phyloP scores from a whole-genome alignment of 2,113 vertebrate genomes.

The Ploceus nigricollis region DNA sequence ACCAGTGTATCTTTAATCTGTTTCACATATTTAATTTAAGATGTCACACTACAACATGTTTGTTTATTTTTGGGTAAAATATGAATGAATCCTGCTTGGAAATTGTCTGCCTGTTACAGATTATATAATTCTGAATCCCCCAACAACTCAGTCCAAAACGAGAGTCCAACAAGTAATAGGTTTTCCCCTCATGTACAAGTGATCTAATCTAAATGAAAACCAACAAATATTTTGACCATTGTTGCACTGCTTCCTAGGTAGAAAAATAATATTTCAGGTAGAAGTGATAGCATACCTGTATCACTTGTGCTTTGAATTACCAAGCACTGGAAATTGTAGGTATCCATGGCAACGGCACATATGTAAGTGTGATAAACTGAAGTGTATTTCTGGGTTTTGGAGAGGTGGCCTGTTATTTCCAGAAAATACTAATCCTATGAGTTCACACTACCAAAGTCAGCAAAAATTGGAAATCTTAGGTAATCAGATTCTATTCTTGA shows the following conservation, averaged over 20 bases:
- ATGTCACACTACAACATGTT: background rate
- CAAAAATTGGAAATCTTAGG: background rate
- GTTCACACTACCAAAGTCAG: background rate
- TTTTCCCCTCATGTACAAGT: background rate
- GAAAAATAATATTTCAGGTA: background rate
- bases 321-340: background rate
- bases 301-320: slow-evolving; percentile 27
- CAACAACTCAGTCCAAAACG: background rate
- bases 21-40: background rate
- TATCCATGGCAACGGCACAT: slow-evolving; percentile 19
- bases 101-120: background rate
- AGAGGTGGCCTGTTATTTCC: background rate
- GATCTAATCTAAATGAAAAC: background rate
- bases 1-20: background rate
- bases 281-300: slow-evolving; percentile 1
- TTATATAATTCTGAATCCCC: background rate
- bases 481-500: background rate
- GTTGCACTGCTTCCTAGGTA: background rate
- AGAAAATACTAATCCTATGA: background rate
- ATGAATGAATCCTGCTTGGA: background rate
- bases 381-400: background rate
- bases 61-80: background rate
- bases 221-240: background rate
- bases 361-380: slow-evolving; percentile 22
- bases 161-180: background rate